Evolutionary conservation across 23 tunicate genomes (phyloP), one percentile per base, ranked within the genome.

Genomic region (Corella eumyota): DNA sequence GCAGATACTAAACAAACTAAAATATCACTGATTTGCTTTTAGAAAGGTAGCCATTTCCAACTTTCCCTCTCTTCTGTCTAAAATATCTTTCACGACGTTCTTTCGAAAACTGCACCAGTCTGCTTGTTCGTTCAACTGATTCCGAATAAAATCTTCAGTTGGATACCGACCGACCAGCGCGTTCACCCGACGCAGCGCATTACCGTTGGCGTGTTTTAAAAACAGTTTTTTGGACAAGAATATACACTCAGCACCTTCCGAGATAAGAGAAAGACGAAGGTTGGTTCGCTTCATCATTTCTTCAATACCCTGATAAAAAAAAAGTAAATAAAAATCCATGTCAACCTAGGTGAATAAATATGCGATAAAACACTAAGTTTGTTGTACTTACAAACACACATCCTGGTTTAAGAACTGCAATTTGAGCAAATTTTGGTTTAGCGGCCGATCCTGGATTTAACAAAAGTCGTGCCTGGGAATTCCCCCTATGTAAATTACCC

Each of bases 211-310:
- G 54, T 70, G 77, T 27, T 61, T 70, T 36, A 63, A 40, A 29
- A 79, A 79, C 21, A 79, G 56, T 37, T 79, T 79, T 38, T 34
- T 56, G 36, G 88, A 79, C 1, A 79, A 45, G 36, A 79, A 64
- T 25, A 79, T 61, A 58, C 73, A 64, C 33, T 79, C 88, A 22
- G 88, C 73, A 3, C 88, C 88, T 2, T 79, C 70, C 54, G 77
- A 70, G 30, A 79, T 47, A 61, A 79, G 56, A 5, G 88, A 58
- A 4, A 79, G 60, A 30, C 44, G 62, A 1, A 79, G 67, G 24
- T 71, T 46, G 9, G 88, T 79, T 57, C 88, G 32, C 27, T 64
- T 37, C 88, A 79, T 79, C 77, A 79, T 33, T 46, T 79, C 88
- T 56, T 79, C 88, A 11, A 79, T 31, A 24, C 88, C 88, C 88